Percentiles rank a stretch among this genome's conserved stretches.
Conservation (phyloP, 2,113 vertebrate species). For the Megaceryle torquata region DNA sequence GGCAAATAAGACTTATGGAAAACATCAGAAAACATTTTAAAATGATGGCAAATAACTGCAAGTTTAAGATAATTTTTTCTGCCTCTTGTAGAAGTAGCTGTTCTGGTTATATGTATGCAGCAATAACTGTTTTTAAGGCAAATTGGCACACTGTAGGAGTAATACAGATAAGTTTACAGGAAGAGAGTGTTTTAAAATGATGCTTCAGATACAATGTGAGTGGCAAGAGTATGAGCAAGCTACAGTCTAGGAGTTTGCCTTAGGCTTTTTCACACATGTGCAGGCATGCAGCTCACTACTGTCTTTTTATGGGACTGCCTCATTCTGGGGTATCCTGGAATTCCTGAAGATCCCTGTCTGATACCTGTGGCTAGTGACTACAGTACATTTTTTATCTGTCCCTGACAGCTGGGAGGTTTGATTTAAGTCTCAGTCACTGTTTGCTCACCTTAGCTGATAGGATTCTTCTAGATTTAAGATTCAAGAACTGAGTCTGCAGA, state of each 20-base stretch:
- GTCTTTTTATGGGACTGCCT: background rate
- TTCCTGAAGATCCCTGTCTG: background rate
- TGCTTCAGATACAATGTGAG: background rate
- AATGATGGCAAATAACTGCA: background rate
- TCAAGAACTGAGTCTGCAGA: background rate
- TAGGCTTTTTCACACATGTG: background rate
- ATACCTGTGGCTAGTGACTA: background rate
- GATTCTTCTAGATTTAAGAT: background rate
- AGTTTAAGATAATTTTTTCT: background rate
- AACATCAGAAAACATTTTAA: background rate
- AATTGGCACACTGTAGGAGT: background rate
- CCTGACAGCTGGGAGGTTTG: conserved; percentile 1
- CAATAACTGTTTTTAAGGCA: background rate
- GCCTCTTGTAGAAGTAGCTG: background rate
- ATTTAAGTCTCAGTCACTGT: background rate
- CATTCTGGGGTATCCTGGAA: background rate
- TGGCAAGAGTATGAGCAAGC: background rate
- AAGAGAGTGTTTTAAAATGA: background rate
- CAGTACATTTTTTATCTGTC: conserved; percentile 3
- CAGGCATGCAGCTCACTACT: background rate
- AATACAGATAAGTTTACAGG: background rate
- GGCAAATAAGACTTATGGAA: background rate
- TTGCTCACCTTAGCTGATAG: conserved; percentile 7
- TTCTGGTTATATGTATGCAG: background rate
- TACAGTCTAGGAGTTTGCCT: background rate